A percentile compares a stretch with the other conserved stretches of the same genome.
Evolutionary conservation across 1,140 invertebrate species (phyloP).

Genomic region (Drosophila tsacasi): DNA sequence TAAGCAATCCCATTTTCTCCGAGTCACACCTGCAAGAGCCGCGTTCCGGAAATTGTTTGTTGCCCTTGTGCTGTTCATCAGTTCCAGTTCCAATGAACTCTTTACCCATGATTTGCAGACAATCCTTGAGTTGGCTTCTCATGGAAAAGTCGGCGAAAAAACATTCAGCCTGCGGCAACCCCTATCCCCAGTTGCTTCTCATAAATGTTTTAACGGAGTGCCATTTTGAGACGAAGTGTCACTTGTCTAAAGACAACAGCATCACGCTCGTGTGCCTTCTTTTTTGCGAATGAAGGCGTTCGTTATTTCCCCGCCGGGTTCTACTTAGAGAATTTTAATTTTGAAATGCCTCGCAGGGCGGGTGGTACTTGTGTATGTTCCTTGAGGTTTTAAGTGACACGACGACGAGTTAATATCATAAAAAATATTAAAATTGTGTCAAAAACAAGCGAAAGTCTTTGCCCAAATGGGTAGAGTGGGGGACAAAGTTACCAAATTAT

Average conservation of each 20-base stretch:
- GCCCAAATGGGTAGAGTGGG: neutral
- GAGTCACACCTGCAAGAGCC: constrained; percentile 4
- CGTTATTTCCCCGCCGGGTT: constrained; percentile 22
- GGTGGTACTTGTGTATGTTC: constrained; percentile 17
- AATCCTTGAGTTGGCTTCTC: constrained; percentile 1
- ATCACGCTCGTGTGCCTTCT: constrained; percentile 27
- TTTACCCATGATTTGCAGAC: constrained; percentile 22
- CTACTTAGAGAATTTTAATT: constrained; percentile 66
- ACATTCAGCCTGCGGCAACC: constrained; percentile 24
- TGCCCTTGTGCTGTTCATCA: neutral
- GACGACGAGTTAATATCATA: constrained; percentile 47
- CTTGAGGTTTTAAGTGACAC: constrained; percentile 53
- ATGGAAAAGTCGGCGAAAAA: constrained; percentile 8
- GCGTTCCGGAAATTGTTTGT: constrained; percentile 8
- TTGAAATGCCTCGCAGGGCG: constrained; percentile 42
- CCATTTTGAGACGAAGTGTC: constrained; percentile 53
- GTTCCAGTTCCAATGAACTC: constrained; percentile 7
- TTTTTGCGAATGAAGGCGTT: constrained; percentile 24
- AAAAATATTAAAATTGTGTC: constrained; percentile 50
- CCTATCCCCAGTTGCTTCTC: constrained; percentile 27
- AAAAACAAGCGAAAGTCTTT: constrained; percentile 29
- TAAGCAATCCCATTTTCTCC: neutral
- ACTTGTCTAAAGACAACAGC: constrained; percentile 56
- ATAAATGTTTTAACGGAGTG: constrained; percentile 65
- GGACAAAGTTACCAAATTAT: constrained; percentile 9